A percentile compares a stretch with the other conserved stretches of the same genome.
Conservation (phyloP, 2,113 vertebrate species). For the Phyllostomus discolor region DNA sequence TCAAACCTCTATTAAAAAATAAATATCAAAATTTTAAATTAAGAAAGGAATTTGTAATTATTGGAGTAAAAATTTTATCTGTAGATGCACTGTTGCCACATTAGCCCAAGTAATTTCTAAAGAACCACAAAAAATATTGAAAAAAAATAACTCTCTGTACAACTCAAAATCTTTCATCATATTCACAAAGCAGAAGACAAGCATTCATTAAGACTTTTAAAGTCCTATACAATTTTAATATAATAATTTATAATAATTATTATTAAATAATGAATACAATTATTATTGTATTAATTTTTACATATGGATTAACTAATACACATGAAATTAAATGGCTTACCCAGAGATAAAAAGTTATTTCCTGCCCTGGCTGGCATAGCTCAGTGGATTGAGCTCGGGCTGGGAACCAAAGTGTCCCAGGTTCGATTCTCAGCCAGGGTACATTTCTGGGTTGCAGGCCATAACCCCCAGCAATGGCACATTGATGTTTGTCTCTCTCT, state of each 20-base stretch:
- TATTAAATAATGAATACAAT: not conserved
- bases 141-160: not conserved
- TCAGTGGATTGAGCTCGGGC: no score
- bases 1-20: conserved; percentile 4
- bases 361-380: no score
- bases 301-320: conserved; percentile 14
- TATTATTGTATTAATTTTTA: conserved; percentile 11
- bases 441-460: no score
- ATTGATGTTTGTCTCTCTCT: no score
- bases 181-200: conserved; percentile 33
- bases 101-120: conserved; percentile 30
- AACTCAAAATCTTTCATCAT: conserved; percentile 31
- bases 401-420: no score
- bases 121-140: not conserved
- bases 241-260: no score
- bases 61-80: conserved; percentile 43
- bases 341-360: conserved; percentile 22
- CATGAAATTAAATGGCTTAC: conserved; percentile 24
- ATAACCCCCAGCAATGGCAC: no score
- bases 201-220: conserved; percentile 27
- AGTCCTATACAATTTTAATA: not conserved
- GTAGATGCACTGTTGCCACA: not conserved
- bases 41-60: conserved; percentile 24
- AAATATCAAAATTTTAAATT: not conserved
- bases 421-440: no score